A percentile compares a stretch with the other conserved stretches of the same genome.
Conservation (phyloP, 2,888 invertebrate genomes). For the Hymenopus coronatus region DNA sequence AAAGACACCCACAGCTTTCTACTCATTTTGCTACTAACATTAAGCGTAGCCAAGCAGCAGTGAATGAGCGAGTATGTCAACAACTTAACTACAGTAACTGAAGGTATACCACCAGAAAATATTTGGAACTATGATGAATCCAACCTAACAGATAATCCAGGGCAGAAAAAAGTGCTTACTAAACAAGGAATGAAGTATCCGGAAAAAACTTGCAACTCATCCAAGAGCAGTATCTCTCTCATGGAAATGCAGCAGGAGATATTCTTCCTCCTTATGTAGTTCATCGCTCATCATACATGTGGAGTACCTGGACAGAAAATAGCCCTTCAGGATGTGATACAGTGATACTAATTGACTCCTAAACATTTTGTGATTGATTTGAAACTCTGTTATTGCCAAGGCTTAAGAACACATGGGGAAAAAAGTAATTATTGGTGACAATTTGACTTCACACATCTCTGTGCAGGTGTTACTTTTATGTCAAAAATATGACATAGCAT, state of each 20-base stretch:
- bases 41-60: not conserved
- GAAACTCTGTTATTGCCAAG: too few relatives aligned
- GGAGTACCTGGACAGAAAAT: too few relatives aligned
- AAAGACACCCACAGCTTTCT: not conserved
- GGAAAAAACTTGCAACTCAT: conserved; percentile 42
- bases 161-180: conserved; percentile 36
- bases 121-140: conserved; percentile 44
- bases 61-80: conserved; percentile 32
- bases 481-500: too few relatives aligned
- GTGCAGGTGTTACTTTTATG: too few relatives aligned
- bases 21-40: not conserved
- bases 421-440: too few relatives aligned
- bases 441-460: too few relatives aligned
- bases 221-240: conserved; percentile 41
- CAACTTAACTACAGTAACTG: conserved; percentile 28
- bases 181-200: conserved; percentile 42
- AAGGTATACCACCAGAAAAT: conserved; percentile 35
- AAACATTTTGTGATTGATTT: too few relatives aligned
- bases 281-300: too few relatives aligned
- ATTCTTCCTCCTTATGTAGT: conserved; percentile 7
- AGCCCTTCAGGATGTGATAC: too few relatives aligned
- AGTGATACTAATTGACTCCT: too few relatives aligned
- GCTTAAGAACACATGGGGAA: too few relatives aligned
- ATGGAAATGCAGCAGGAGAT: conserved; percentile 36
- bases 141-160: conserved; percentile 33